Evolutionary conservation across 2,113 vertebrate species (phyloP).

Genomic region (Bungarus multicinctus): DNA sequence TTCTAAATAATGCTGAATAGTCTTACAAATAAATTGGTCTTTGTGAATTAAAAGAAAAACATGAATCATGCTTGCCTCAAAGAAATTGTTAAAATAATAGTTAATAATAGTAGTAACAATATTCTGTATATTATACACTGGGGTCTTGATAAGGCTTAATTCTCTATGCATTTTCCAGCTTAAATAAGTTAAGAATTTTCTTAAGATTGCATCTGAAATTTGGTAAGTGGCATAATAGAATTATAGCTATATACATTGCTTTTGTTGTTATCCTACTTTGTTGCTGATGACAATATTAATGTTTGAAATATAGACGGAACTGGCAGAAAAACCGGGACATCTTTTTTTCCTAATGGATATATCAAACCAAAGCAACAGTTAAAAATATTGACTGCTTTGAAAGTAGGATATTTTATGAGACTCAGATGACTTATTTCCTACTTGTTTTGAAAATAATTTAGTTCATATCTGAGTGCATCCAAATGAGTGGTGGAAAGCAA

Average conservation of each 20-base stretch:
- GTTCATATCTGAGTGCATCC: background rate
- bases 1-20: background rate
- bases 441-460: background rate
- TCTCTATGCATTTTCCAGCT: background rate
- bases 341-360: background rate
- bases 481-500: slow-evolving; percentile 57
- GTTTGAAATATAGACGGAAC: background rate
- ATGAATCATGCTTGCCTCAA: background rate
- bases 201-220: background rate
- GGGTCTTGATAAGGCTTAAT: background rate
- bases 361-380: background rate
- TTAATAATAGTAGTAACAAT: background rate
- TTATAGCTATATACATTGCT: background rate
- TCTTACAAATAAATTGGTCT: background rate
- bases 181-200: background rate
- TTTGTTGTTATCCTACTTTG: background rate
- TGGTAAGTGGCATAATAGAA: background rate
- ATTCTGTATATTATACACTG: background rate
- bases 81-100: background rate
- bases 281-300: background rate
- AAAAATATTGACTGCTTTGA: background rate
- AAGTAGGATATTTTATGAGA: background rate
- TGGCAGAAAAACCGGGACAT: background rate
- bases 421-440: background rate
- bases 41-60: background rate